These are phyloP conservation scores for Linepithema humile DNA, from an alignment of 1,140 invertebrate species.

Conservation along the genomic window DNA sequence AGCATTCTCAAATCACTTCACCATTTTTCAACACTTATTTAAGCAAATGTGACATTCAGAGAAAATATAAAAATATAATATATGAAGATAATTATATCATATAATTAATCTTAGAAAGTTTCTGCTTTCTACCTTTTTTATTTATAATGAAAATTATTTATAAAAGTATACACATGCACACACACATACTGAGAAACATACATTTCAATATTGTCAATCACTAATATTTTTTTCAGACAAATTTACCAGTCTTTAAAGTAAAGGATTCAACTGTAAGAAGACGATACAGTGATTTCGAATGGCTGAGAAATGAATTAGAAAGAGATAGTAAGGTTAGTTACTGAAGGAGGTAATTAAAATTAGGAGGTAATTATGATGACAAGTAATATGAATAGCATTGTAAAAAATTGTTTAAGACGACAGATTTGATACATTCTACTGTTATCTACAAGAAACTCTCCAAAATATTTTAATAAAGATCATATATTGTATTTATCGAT, in stretches of 20 bases:
- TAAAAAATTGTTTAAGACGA: not conserved
- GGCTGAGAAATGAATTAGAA: constrained; percentile 99
- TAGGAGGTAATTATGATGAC: not conserved
- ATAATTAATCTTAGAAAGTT: too few relatives aligned
- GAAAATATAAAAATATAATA: too few relatives aligned
- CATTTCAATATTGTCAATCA: not conserved
- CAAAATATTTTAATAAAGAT: not conserved
- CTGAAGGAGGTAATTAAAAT: not conserved
- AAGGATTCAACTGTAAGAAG: constrained; percentile 99
- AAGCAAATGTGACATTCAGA: too few relatives aligned
- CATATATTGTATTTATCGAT: not conserved
- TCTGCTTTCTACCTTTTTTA: too few relatives aligned
- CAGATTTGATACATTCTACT: not conserved
- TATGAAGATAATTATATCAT: too few relatives aligned
- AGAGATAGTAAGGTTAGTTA: constrained; percentile 97
- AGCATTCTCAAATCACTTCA: not conserved
- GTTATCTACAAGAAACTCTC: not conserved
- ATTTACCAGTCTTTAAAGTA: constrained; percentile 99
- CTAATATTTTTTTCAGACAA: constrained; percentile 92
- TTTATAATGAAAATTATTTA: too few relatives aligned
- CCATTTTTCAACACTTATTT: too few relatives aligned
- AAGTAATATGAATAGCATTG: not conserved
- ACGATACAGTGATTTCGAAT: constrained; percentile 99
- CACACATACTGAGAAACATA: too few relatives aligned
- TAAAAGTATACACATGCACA: too few relatives aligned